These are phyloP conservation scores for Idaea dimidiata DNA, from an alignment of 2,888 invertebrate genomes.

Conservation along the genomic window DNA sequence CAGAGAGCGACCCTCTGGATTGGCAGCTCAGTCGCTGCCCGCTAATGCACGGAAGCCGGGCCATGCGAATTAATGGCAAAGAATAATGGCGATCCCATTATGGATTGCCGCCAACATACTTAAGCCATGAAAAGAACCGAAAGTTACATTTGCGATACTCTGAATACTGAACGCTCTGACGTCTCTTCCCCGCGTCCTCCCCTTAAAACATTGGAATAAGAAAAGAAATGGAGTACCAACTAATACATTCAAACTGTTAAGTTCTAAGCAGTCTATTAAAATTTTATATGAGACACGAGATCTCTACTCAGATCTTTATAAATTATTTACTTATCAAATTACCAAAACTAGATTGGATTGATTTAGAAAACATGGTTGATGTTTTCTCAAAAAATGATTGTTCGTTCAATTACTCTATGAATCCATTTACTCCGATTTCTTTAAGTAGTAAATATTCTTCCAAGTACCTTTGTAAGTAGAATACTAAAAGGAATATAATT, in stretches of 20 bases:
- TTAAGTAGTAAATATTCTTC: neutral
- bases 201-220: constrained; percentile 45
- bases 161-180: constrained; percentile 78
- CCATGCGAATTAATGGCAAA: constrained; percentile 79
- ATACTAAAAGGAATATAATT: neutral
- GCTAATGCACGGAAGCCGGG: constrained; percentile 79
- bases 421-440: no score
- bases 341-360: neutral
- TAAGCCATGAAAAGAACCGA: constrained; percentile 81
- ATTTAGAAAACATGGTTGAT: neutral
- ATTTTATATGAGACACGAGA: no score
- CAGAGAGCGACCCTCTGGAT: constrained; percentile 57
- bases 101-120: constrained; percentile 82
- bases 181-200: constrained; percentile 43
- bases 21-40: constrained; percentile 71
- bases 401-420: no score
- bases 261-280: neutral
- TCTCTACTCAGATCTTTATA: no score
- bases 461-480: neutral
- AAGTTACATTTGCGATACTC: constrained; percentile 81
- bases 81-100: constrained; percentile 82
- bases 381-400: no score
- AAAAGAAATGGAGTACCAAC: constrained; percentile 21
- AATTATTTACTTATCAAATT: no score
- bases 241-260: constrained; percentile 1